Percentiles rank a stretch among this genome's conserved stretches.
Evolutionary conservation across 2,113 vertebrate genomes (phyloP).

Genomic region (Menidia beryllina): DNA sequence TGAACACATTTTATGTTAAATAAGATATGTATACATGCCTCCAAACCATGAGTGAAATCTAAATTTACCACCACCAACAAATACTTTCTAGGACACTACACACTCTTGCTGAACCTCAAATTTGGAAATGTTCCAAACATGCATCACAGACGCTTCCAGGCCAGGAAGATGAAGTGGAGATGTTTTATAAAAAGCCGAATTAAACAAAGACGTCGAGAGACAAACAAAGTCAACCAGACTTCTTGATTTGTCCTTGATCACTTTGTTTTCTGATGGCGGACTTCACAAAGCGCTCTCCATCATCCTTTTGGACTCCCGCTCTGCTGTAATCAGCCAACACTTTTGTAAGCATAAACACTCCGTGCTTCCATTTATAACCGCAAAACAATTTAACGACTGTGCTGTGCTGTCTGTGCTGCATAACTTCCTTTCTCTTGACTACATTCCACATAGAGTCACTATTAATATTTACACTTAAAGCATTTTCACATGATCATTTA

Average conservation of each 20-base stretch:
- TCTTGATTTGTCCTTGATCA: conserved; percentile 57
- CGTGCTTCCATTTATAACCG: conserved; percentile 44
- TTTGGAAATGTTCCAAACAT: conserved; percentile 53
- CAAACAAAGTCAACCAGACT: conserved; percentile 63
- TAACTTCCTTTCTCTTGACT: conserved; percentile 39
- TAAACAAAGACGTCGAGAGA: conserved; percentile 59
- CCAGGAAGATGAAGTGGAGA: conserved; percentile 61
- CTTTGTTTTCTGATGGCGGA: conserved; percentile 58
- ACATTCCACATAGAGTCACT: conserved; percentile 40
- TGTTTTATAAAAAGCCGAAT: conserved; percentile 54
- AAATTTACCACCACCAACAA: conserved; percentile 29
- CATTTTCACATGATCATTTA: conserved; percentile 19
- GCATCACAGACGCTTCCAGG: conserved; percentile 63
- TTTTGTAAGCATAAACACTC: conserved; percentile 27
- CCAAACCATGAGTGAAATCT: conserved; percentile 45
- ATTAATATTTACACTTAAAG: conserved; percentile 46
- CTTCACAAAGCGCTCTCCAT: conserved; percentile 25
- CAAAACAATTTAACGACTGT: conserved; percentile 60
- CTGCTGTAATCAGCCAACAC: conserved; percentile 54
- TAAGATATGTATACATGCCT: conserved; percentile 59
- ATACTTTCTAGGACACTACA: conserved; percentile 34
- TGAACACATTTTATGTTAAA: conserved; percentile 36
- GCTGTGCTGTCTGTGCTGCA: conserved; percentile 41
- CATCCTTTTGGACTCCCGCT: conserved; percentile 35
- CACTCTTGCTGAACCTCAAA: conserved; percentile 15